phyloP scores from a whole-genome alignment of 2,888 invertebrate genomes.

The Nyleta sp. region DNA sequence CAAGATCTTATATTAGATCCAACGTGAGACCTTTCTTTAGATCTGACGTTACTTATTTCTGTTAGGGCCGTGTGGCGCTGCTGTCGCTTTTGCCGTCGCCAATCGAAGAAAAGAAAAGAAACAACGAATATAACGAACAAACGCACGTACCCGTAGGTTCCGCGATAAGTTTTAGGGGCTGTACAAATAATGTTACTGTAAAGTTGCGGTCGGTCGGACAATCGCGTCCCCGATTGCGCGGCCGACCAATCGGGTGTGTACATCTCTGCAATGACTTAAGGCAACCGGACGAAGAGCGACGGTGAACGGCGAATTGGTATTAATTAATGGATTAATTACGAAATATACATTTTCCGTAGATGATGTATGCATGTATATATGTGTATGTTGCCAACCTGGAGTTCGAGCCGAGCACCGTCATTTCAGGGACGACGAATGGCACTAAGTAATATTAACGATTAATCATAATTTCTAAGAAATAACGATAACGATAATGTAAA shows the following conservation, averaged over 20 bases:
- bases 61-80: too few species aligned
- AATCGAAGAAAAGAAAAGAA: too few species aligned
- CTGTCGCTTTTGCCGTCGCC: too few species aligned
- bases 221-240: constrained; percentile 5
- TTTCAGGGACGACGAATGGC: constrained; percentile 65
- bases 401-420: constrained; percentile 70
- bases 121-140: constrained; percentile 42
- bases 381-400: constrained; percentile 79
- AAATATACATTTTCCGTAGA: constrained; percentile 76
- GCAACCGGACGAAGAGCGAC: constrained; percentile 70
- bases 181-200: constrained; percentile 42
- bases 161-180: constrained; percentile 34
- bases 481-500: constrained; percentile 42
- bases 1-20: too few species aligned
- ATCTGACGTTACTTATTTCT: too few species aligned
- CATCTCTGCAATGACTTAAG: constrained; percentile 34
- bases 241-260: constrained; percentile 22
- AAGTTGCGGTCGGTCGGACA: constrained; percentile 39
- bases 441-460: constrained; percentile 67
- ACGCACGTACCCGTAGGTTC: constrained; percentile 24
- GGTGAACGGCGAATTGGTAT: constrained; percentile 72
- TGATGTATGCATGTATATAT: constrained; percentile 80
- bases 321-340: constrained; percentile 63
- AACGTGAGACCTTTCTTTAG: too few species aligned
- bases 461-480: constrained; percentile 43